Base-by-base conservation (phyloP, 2,113 vertebrate species). In the Hippocampus barbouri region DNA sequence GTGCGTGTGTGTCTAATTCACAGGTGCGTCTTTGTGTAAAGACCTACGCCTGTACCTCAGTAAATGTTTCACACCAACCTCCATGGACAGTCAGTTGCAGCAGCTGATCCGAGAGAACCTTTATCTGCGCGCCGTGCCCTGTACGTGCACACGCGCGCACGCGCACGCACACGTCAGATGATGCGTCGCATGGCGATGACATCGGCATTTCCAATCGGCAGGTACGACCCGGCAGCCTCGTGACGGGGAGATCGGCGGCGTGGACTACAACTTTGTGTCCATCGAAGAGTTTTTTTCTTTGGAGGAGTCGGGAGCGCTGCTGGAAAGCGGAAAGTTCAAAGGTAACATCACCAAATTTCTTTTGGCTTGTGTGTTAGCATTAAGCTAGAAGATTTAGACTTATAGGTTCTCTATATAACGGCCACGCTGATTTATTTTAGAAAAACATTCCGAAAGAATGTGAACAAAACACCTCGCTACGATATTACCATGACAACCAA, bases 81-180 rank as follows among this genome's bases (percentile, higher is more conserved):
- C 89, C 62, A 87, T 89, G 88, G 92, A 93, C 89, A 91, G 91
- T 72, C 92, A 93, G 70, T 88, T 93, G 63, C 92, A 93, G 83
- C 92, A 93, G 81, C 88, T 93, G 75, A 93, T 93, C 83, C 85
- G 92, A 65, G 91, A 92, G 79, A 93, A 93, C 85, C 90, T 93
- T 47, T 93, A 93, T 79, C 89, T 93, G 83, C 81, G 92, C 0
- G 92, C 92, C 1, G 92, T 93, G 1, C 92, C 92, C 38, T 93
- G 92, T 93, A 79, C 83, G 90, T 89, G 40, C 34, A 66, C 71
- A 73, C 49, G 74, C 70, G 76, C 67, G 77, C 80, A 70, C 68
- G 68, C 76, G 53, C 56, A 25, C 43, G 41, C 66, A 69, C 66
- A 68, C 14, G 9, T 45, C 47, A 8, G 15, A 21, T 5, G 66